Evolutionary conservation across 2,888 invertebrate genomes (phyloP), one percentile per base, ranked within the genome.

Genomic region (Phyllotreta cruciferae): DNA sequence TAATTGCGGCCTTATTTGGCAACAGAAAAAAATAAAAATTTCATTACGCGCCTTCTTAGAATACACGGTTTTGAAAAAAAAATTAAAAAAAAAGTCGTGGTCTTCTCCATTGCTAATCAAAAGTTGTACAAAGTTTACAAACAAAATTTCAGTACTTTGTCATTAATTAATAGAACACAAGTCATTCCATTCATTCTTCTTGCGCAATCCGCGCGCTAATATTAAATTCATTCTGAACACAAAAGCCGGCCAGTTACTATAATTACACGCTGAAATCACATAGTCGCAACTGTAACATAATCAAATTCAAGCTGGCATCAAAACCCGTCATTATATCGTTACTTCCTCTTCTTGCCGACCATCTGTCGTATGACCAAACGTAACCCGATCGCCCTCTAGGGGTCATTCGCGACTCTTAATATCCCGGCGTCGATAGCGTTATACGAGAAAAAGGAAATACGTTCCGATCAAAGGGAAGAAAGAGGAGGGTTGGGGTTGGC

Each of bases 291-390:
- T 41, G 55, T 56, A 56, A 56, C 56, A 36, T 35, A 56, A 44
- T 45, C 56, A 36, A 56, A 44, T 42, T 34, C 10, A n/a, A 49
- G 49, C 49, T 35, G n/a, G 7, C 10, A 49, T 52, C 37, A 53
- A 41, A 60, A 52, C 52, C 44, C 36, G 14, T 60, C 42, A 60
- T 60, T 60, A 60, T 37, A 34, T 36, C 9, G 14, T 52, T 37
- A 58, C 52, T 52, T 60, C 58, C 58, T 52, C 42, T 14, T 44
- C 42, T 14, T 53, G 44, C 52, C 35, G 44, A 14, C 52, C 60
- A 60, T 52, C 60, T 60, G 60, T 60, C 44, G 52, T 60, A 37
- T 60, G 60, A 60, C 52, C 60, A 36, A 14, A 60, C 42, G 52
- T 37, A 52, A 52, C 52, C 14, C 38, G 52, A 52, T 52, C 52